A percentile compares a stretch with the other conserved stretches of the same genome.
Evolutionary conservation across 2,113 vertebrate species (phyloP).

Genomic region (Conger conger): DNA sequence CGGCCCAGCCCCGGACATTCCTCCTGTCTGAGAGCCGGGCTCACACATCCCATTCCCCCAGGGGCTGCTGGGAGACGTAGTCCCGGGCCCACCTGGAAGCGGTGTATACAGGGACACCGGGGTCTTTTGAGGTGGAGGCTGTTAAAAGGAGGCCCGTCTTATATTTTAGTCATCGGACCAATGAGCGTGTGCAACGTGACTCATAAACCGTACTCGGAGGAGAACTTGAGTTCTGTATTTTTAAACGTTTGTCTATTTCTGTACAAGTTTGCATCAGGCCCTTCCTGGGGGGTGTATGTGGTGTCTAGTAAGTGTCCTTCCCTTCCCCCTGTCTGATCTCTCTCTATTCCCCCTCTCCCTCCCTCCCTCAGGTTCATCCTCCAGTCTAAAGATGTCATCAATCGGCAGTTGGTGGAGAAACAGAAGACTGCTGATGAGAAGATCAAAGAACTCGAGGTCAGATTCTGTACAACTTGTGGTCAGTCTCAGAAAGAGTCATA

Average conservation of each 20-base stretch:
- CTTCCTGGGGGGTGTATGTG: constrained; percentile 1
- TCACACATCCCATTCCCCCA: neutral
- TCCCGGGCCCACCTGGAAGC: neutral
- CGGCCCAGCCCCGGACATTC: neutral
- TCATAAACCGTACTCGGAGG: neutral
- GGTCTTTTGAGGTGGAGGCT: neutral
- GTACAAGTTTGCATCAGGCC: neutral
- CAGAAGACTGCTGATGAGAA: constrained; percentile 94
- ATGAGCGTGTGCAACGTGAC: neutral
- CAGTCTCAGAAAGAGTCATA: neutral
- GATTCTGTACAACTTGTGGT: constrained; percentile 17
- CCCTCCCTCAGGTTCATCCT: constrained; percentile 85
- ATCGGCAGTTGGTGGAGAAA: constrained; percentile 86
- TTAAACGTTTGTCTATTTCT: neutral
- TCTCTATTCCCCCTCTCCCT: no score
- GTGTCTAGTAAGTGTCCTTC: constrained; percentile 5
- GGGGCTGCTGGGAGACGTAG: neutral
- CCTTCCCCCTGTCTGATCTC: neutral
- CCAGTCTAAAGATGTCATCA: constrained; percentile 88
- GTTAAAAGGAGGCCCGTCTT: neutral
- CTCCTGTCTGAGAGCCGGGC: neutral
- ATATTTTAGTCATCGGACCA: neutral
- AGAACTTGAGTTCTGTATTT: neutral
- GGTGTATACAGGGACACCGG: neutral
- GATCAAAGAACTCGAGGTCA: constrained; percentile 94